Evolutionary conservation across 2,888 invertebrate species (phyloP).

Genomic region (Nomada fucata): DNA sequence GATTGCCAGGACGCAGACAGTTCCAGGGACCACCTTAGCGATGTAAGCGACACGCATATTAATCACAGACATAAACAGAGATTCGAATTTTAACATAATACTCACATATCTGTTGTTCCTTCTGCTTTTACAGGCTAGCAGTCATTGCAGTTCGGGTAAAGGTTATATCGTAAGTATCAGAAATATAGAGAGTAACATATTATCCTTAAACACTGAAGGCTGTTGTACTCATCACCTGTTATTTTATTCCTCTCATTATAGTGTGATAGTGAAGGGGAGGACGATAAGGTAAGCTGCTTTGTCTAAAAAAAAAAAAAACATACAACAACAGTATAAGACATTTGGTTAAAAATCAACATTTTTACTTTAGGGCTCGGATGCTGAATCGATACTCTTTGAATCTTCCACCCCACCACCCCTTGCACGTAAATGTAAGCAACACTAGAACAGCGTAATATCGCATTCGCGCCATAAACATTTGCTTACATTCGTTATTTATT

Average conservation of each 20-base stretch:
- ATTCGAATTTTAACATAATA: not conserved
- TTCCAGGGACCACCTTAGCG: slow-evolving; percentile 93
- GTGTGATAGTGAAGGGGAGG: slow-evolving; percentile 97
- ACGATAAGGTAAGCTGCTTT: slow-evolving; percentile 91
- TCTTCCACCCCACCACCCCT: slow-evolving; percentile 88
- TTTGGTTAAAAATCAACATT: slow-evolving; percentile 8
- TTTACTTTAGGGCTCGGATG: slow-evolving; percentile 89
- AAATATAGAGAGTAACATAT: not conserved
- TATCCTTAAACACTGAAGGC: not conserved
- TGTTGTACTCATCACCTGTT: slow-evolving; percentile 11
- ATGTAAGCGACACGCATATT: slow-evolving; percentile 87
- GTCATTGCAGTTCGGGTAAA: slow-evolving; percentile 96
- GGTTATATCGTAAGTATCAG: slow-evolving; percentile 96
- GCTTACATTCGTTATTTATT: not conserved
- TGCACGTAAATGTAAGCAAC: slow-evolving; percentile 85
- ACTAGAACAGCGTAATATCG: not conserved
- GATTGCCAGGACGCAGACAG: slow-evolving; percentile 90
- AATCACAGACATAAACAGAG: too few species aligned
- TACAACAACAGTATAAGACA: not conserved
- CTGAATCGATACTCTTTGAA: slow-evolving; percentile 89
- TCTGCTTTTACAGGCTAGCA: slow-evolving; percentile 90
- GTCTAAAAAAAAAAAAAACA: slow-evolving; percentile 4
- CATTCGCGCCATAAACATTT: not conserved
- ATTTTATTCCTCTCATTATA: slow-evolving; percentile 87
- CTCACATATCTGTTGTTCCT: not conserved